Evolutionary conservation across 2,113 vertebrate species (phyloP).

Genomic region (Tyto alba): DNA sequence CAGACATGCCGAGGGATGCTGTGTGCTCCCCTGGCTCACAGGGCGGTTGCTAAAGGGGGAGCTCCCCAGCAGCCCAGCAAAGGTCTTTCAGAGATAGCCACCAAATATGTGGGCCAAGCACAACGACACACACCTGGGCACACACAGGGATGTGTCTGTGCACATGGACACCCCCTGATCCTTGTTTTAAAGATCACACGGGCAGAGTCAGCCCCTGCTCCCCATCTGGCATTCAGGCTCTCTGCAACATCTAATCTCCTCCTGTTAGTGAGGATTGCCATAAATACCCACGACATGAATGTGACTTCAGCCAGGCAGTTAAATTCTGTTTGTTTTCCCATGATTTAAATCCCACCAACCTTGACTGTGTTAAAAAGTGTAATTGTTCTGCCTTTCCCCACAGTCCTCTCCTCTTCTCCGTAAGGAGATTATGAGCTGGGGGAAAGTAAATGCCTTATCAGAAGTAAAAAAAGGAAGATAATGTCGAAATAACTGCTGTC

Average conservation of each 20-base stretch:
- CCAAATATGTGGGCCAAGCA: not conserved
- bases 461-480: slow-evolving; percentile 1
- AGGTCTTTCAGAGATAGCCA: not conserved
- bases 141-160: not conserved
- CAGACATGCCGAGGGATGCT: accelerated
- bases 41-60: not conserved
- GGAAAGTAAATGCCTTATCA: slow-evolving; percentile 47
- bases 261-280: slow-evolving; percentile 1
- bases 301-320: slow-evolving; percentile 20
- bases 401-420: not conserved
- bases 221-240: not conserved
- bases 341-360: slow-evolving; percentile 39
- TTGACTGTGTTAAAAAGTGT: not conserved
- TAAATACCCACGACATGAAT: slow-evolving; percentile 2
- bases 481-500: slow-evolving; percentile 61
- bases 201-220: not conserved
- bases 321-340: slow-evolving; percentile 39
- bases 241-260: not conserved
- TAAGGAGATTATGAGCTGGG: slow-evolving; percentile 28
- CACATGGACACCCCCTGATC: not conserved
- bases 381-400: slow-evolving; percentile 13
- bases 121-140: not conserved
- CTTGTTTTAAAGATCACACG: not conserved
- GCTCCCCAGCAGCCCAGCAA: not conserved
- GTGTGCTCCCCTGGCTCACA: not conserved